A percentile compares a stretch with the other conserved stretches of the same genome.
Evolutionary conservation across 2,113 vertebrate species (phyloP).

Genomic region (Cheilinus undulatus): DNA sequence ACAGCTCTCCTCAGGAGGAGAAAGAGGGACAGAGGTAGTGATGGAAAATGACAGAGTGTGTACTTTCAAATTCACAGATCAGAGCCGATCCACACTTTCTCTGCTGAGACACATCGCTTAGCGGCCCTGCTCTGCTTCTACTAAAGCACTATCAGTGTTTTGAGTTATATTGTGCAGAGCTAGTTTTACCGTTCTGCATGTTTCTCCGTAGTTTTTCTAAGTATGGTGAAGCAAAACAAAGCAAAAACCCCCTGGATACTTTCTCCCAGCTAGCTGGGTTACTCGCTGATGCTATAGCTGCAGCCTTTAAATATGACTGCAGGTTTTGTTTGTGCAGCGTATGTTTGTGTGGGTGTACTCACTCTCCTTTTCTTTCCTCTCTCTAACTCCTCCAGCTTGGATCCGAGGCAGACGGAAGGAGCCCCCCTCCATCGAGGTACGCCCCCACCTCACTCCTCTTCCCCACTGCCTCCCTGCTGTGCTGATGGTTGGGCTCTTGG

Average conservation of each 20-base stretch:
- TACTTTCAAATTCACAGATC: slow-evolving; percentile 68
- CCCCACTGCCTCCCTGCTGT: slow-evolving; percentile 58
- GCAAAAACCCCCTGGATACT: not conserved
- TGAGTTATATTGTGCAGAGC: slow-evolving; percentile 21
- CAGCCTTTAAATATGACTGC: slow-evolving; percentile 70
- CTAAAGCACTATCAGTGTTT: slow-evolving; percentile 44
- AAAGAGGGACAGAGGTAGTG: slow-evolving; percentile 64
- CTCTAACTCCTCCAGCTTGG: slow-evolving; percentile 89
- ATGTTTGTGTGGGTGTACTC: slow-evolving; percentile 76
- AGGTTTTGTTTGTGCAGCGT: slow-evolving; percentile 71
- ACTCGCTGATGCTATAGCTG: slow-evolving; percentile 43
- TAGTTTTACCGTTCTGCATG: slow-evolving; percentile 16
- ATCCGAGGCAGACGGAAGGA: slow-evolving; percentile 93
- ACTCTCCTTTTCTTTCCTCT: slow-evolving; percentile 48
- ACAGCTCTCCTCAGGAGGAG: slow-evolving; percentile 53
- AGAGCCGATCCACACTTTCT: slow-evolving; percentile 45
- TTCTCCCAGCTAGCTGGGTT: slow-evolving; percentile 10
- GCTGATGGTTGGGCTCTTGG: slow-evolving; percentile 75
- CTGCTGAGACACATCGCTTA: slow-evolving; percentile 48
- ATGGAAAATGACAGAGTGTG: slow-evolving; percentile 65
- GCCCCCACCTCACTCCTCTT: slow-evolving; percentile 32
- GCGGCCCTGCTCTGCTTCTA: slow-evolving; percentile 45
- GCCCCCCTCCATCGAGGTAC: slow-evolving; percentile 92
- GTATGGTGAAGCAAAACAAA: slow-evolving; percentile 49
- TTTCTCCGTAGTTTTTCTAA: slow-evolving; percentile 42